Evolutionary conservation across 1,140 invertebrate genomes (phyloP), one percentile per base, ranked within the genome.

Genomic region (Drosophila malerkotliana): DNA sequence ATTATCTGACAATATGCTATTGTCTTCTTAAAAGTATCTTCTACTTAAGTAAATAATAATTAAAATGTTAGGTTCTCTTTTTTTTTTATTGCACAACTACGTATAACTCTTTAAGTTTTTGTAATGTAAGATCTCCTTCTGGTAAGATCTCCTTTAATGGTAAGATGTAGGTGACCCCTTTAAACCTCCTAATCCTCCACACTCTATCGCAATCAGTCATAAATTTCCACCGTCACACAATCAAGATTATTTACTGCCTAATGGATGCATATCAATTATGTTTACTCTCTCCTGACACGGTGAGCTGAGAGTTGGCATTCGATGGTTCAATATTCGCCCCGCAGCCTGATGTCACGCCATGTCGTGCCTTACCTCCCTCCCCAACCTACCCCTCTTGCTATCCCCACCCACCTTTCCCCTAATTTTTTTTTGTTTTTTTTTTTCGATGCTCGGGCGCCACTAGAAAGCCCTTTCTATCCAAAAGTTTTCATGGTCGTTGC

Each of bases 401-500:
- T 14, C 34, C 21, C 30, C 30, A 66, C 9, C 24, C 34, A 45
- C 63, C 48, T 64, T 52, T 49, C 63, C 48, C 28, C 15, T 26
- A 12, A 18, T 63, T 47, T 47, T 34, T 12, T 41, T n/a, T 14
- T 44, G 6, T 15, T 44, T 1, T 44, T 8, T 15, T 1, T 4
- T 44, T 52, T 26, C 47, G 5, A 7, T 26, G 18, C 47, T 26
- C 59, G 47, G 59, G 59, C 34, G 59, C 47, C 59, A 26, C 55
- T 60, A 53, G 67, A 72, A 72, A 72, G 55, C 75, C 79, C 75
- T 82, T 82, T 82, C 77, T 84, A 81, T 67, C 67, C 56, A 52
- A 52, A 49, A 87, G 60, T 51, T 87, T 85, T 85, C 82, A 85
- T 85, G 82, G 83, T 78, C 82, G 77, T 61, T 77, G 82, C 62